phyloP scores from a whole-genome alignment of 2,888 invertebrate genomes.

The Caenorhabditis sinica region DNA sequence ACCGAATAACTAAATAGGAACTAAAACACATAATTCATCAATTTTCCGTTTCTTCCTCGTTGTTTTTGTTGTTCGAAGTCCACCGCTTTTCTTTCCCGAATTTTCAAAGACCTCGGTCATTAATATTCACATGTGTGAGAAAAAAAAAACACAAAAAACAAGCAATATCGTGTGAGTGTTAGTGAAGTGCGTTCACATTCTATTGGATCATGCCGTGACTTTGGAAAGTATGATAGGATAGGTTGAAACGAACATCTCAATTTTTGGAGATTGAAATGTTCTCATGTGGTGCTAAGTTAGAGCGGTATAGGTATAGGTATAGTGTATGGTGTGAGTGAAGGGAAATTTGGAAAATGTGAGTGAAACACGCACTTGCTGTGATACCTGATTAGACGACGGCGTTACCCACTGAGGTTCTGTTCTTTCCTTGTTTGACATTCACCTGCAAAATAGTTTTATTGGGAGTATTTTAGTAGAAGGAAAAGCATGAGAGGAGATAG shows the following conservation, averaged over 20 bases:
- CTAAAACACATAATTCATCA: background rate
- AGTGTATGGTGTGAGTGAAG: background rate
- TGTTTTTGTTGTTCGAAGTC: constrained; percentile 8
- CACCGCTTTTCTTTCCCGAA: background rate
- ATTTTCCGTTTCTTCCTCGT: constrained; percentile 1
- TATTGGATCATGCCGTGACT: background rate
- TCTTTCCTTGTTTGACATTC: constrained; percentile 79
- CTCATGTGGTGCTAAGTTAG: background rate
- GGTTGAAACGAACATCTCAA: background rate
- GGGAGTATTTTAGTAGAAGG: background rate
- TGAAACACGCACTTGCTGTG: constrained; percentile 75
- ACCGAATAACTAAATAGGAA: background rate
- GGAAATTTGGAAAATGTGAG: constrained; percentile 54
- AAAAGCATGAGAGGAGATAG: background rate
- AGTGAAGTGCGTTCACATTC: constrained; percentile 12
- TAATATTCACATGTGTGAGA: constrained; percentile 18
- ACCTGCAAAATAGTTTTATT: constrained; percentile 38
- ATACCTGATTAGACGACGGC: constrained; percentile 82
- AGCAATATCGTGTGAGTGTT: constrained; percentile 32
- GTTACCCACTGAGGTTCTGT: constrained; percentile 83
- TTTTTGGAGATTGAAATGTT: background rate
- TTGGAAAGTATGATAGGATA: constrained; percentile 6
- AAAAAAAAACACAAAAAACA: constrained; percentile 25
- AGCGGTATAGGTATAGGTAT: background rate
- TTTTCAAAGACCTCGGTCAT: constrained; percentile 1